Evolutionary conservation across 64 coral and sea anemone genomes (phyloP).

Genomic region (Cladopsammia gracilis): DNA sequence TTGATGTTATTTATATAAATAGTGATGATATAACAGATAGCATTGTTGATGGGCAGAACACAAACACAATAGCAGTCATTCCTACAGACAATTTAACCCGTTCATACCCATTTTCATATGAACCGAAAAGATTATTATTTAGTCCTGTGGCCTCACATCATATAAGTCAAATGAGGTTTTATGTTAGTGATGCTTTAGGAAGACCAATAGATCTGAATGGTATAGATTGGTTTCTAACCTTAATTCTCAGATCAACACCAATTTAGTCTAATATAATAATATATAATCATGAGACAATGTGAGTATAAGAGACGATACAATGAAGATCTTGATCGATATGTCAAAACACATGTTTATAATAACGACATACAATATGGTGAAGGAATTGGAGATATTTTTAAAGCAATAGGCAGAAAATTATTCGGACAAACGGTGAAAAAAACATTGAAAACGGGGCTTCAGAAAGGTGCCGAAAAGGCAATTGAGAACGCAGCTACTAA

Average conservation of each 20-base stretch:
- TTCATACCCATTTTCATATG: slow-evolving; percentile 15
- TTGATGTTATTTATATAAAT: slow-evolving; percentile 31
- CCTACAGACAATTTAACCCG: slow-evolving; percentile 14
- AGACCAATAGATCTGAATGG: slow-evolving; percentile 51
- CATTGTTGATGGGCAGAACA: slow-evolving; percentile 5
- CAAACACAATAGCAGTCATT: slow-evolving; percentile 38
- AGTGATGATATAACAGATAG: slow-evolving; percentile 1
- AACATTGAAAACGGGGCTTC: neutral
- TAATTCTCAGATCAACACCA: slow-evolving; percentile 11
- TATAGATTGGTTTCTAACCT: slow-evolving; percentile 18
- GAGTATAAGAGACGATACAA: slow-evolving; percentile 39
- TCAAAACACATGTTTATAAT: slow-evolving; percentile 33
- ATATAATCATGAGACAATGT: neutral
- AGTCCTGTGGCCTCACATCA: neutral
- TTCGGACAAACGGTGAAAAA: neutral
- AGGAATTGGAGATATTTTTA: slow-evolving; percentile 1
- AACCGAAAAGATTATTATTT: slow-evolving; percentile 6
- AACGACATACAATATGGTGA: slow-evolving; percentile 3
- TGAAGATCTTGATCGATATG: neutral
- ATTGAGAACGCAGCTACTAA: too few species aligned
- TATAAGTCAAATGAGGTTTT: slow-evolving; percentile 28
- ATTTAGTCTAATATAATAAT: neutral
- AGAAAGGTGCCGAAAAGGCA: neutral
- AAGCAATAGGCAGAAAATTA: neutral
- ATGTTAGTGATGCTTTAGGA: slow-evolving; percentile 29